Percentiles rank a stretch among this genome's conserved stretches.
These are phyloP conservation scores for Megalops cyprinoides DNA, from an alignment of 2,797 vertebrate species.

Conservation along the genomic window DNA sequence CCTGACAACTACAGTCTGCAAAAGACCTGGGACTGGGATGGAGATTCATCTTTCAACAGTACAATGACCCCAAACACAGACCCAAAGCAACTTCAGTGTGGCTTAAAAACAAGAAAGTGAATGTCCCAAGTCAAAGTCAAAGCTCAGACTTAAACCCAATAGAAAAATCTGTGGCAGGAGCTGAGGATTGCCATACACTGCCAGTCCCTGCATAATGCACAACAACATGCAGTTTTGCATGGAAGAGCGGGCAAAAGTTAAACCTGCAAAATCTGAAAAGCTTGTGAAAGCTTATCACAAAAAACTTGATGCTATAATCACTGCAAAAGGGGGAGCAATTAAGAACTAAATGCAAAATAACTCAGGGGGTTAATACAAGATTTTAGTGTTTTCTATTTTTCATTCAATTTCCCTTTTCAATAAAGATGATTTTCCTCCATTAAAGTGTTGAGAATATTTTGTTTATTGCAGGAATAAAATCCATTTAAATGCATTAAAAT, in stretches of 20 bases:
- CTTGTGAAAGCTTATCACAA: not conserved
- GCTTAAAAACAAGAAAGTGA: not conserved
- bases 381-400: not conserved
- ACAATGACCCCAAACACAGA: not conserved
- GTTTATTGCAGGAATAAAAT: not conserved
- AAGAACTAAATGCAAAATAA: too few species aligned
- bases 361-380: not conserved
- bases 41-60: too few species aligned
- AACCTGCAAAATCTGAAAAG: not conserved
- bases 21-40: too few species aligned
- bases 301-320: not conserved
- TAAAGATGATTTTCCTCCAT: not conserved
- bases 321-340: too few species aligned
- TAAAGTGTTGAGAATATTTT: not conserved
- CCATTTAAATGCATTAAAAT: too few species aligned
- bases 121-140: not conserved
- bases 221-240: too few species aligned
- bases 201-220: too few species aligned
- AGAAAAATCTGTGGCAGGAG: not conserved
- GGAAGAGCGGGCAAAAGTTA: not conserved
- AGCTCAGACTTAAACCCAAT: too few species aligned
- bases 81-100: not conserved
- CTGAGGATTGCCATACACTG: not conserved
- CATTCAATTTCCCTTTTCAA: not conserved
- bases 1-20: too few species aligned